Conservation (phyloP, 2,113 vertebrate species). For the Psilopogon haemacephalus region DNA sequence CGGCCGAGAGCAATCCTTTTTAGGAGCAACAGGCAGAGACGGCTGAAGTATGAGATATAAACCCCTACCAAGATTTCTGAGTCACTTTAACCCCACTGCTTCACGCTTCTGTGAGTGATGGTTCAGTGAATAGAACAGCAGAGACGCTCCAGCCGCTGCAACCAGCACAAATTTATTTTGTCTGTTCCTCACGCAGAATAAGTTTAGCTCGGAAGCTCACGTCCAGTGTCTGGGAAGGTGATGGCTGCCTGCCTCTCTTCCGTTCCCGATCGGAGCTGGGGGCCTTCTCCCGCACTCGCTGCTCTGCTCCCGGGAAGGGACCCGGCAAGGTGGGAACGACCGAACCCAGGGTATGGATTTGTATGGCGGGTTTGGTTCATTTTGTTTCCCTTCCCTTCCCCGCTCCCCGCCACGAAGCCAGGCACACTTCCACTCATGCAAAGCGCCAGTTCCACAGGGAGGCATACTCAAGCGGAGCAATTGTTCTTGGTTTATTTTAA, state of each 20-base stretch:
- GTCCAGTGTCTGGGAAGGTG: background rate
- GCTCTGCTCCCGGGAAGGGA: accelerated
- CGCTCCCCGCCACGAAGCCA: background rate
- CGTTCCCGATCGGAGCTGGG: no score
- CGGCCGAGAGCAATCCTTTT: background rate
- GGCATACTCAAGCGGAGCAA: background rate
- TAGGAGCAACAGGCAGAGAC: background rate
- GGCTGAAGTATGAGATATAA: background rate
- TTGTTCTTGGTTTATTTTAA: conserved; percentile 27
- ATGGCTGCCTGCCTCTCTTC: background rate
- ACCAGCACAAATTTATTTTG: background rate
- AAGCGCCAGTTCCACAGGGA: background rate
- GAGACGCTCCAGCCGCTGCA: background rate
- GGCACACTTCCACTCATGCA: background rate
- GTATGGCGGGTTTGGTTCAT: background rate
- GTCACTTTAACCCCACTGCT: background rate
- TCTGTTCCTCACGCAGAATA: background rate
- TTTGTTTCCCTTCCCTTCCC: background rate
- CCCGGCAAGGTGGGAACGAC: no score
- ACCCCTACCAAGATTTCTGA: background rate
- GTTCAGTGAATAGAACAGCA: background rate
- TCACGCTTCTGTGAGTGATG: background rate
- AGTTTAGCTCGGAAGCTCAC: background rate
- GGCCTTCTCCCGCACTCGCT: background rate
- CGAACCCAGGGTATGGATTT: background rate